Evolutionary conservation across 2,888 invertebrate genomes (phyloP).

Genomic region (Meiosimyza platycephala): DNA sequence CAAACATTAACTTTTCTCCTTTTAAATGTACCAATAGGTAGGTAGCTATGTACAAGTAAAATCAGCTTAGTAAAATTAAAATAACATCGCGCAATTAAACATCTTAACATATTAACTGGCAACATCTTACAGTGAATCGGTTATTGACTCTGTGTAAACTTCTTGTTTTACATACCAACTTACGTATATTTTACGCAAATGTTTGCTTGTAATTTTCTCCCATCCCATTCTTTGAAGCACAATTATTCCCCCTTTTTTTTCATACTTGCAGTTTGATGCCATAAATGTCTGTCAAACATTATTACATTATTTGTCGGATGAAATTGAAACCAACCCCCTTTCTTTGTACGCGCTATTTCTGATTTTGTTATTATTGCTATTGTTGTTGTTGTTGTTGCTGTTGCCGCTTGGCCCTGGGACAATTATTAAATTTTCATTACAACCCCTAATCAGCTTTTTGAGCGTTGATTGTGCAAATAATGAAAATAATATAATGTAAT

Average conservation of each 20-base stretch:
- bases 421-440: conserved; percentile 65
- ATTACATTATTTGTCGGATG: conserved; percentile 59
- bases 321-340: conserved; percentile 63
- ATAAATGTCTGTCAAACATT: conserved; percentile 60
- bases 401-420: conserved; percentile 45
- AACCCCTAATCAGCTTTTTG: conserved; percentile 64
- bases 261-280: conserved; percentile 46
- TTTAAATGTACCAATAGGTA: no score
- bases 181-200: no score
- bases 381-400: conserved; percentile 4
- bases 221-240: background rate
- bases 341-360: conserved; percentile 24
- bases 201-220: background rate
- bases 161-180: background rate
- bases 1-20: no score
- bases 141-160: conserved; percentile 22
- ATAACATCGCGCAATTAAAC: background rate
- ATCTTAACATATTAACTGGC: background rate
- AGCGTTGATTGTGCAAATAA: conserved; percentile 56
- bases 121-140: conserved; percentile 6
- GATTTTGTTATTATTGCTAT: conserved; percentile 7
- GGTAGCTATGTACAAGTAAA: background rate
- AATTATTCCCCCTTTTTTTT: conserved; percentile 6
- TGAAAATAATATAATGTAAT: conserved; percentile 19
- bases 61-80: background rate